A percentile compares a stretch with the other conserved stretches of the same genome.
phyloP scores from a whole-genome alignment of 2,888 invertebrate species.

The Habrosyne pyritoides region DNA sequence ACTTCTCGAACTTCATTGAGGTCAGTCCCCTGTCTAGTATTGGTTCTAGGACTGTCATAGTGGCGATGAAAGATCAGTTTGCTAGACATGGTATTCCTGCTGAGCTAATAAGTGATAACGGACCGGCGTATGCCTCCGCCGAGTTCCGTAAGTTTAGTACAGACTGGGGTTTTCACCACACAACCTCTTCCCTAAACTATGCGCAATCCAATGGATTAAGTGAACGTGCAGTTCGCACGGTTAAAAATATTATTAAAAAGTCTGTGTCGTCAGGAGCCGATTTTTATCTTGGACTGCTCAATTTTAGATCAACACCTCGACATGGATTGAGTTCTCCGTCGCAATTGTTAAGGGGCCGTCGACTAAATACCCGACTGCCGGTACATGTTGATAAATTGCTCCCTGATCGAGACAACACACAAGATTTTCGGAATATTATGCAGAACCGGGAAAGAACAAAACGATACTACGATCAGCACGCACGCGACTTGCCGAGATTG shows the following conservation, averaged over 20 bases:
- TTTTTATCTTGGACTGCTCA: background rate
- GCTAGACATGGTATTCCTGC: constrained; percentile 11
- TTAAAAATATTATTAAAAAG: constrained; percentile 26
- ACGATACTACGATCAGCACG: too few relatives aligned
- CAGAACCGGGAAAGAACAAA: too few relatives aligned
- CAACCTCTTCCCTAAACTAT: constrained; percentile 24
- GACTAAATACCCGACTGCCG: constrained; percentile 1
- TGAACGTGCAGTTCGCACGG: constrained; percentile 25
- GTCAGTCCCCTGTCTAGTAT: constrained; percentile 8
- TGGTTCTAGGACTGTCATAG: background rate
- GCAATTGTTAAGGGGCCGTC: constrained; percentile 19
- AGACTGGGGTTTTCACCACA: constrained; percentile 23
- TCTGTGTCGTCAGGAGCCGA: background rate
- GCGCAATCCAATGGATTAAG: constrained; percentile 27
- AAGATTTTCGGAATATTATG: too few relatives aligned
- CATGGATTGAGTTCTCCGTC: constrained; percentile 22
- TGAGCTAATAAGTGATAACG: constrained; percentile 12
- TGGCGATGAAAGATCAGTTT: constrained; percentile 6
- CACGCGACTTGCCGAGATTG: too few relatives aligned
- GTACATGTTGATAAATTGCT: too few relatives aligned
- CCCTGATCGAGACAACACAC: too few relatives aligned
- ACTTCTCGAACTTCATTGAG: constrained; percentile 13
- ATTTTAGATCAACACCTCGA: constrained; percentile 17
- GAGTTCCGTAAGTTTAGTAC: constrained; percentile 19
- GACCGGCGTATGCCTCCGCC: constrained; percentile 4